Conservation (phyloP, 2,888 invertebrate genomes). For the Neoascia interrupta region DNA sequence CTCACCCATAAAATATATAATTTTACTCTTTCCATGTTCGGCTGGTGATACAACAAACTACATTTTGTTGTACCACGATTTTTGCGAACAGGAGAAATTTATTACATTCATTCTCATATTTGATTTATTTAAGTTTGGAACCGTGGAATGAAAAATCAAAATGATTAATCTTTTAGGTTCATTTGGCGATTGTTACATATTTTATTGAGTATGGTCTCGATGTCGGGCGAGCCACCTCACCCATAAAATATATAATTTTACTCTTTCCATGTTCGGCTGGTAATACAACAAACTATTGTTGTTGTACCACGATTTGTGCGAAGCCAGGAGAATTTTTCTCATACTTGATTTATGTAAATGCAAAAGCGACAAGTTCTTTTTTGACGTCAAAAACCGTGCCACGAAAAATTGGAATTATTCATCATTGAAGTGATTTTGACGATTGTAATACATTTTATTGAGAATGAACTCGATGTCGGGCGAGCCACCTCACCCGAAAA, state of each 20-base stretch:
- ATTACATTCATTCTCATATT: too few relatives aligned
- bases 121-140: too few relatives aligned
- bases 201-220: constrained; percentile 63
- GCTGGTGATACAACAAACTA: not conserved
- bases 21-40: constrained; percentile 35
- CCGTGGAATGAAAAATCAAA: too few relatives aligned
- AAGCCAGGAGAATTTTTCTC: not conserved
- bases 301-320: not conserved
- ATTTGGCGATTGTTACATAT: constrained; percentile 60
- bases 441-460: constrained; percentile 53
- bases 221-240: constrained; percentile 63
- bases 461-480: constrained; percentile 57
- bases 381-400: too few relatives aligned
- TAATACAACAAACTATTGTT: constrained; percentile 7
- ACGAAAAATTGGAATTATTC: too few relatives aligned
- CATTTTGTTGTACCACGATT: too few relatives aligned
- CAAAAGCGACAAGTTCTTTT: too few relatives aligned
- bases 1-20: constrained; percentile 60
- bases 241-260: constrained; percentile 56
- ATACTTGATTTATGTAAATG: too few relatives aligned
- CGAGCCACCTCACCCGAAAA: constrained; percentile 65
- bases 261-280: constrained; percentile 9
- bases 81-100: too few relatives aligned
- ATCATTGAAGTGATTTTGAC: too few relatives aligned
- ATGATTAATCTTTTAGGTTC: too few relatives aligned